Evolutionary conservation across 2,888 invertebrate genomes (phyloP).

Genomic region (Heliconius erato): DNA sequence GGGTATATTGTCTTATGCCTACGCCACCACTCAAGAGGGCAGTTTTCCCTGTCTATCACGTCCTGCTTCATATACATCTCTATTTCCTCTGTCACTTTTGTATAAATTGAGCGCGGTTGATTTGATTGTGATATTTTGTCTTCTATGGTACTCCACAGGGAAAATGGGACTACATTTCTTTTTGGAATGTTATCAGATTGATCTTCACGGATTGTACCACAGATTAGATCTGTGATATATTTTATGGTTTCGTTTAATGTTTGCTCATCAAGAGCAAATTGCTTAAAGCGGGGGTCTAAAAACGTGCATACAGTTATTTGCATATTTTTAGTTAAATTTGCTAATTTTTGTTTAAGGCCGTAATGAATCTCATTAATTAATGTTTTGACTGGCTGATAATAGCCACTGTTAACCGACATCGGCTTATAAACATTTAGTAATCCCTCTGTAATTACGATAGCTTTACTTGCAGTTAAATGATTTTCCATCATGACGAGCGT

Average conservation of each 20-base stretch:
- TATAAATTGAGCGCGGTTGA: not conserved
- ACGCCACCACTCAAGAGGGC: slow-evolving; percentile 38
- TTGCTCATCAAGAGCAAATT: slow-evolving; percentile 16
- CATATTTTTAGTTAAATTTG: no score
- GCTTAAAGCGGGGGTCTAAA: no score
- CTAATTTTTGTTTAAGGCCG: no score
- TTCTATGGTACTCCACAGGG: not conserved
- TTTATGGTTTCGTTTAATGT: not conserved
- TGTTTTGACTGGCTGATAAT: no score
- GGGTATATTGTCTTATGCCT: slow-evolving; percentile 29
- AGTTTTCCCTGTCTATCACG: slow-evolving; percentile 9
- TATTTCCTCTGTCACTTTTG: slow-evolving; percentile 25
- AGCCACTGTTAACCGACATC: no score
- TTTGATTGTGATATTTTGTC: not conserved
- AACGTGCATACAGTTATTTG: no score
- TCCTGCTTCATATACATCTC: slow-evolving; percentile 24
- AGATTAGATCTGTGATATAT: not conserved
- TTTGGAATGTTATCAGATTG: not conserved
- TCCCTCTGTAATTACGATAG: slow-evolving; percentile 6
- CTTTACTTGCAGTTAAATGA: slow-evolving; percentile 34
- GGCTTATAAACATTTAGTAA: no score
- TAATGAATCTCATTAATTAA: no score
- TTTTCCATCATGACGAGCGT: slow-evolving; percentile 1
- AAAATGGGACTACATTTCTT: not conserved
- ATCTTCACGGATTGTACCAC: not conserved